These are phyloP conservation scores for Hartigia nigra DNA, from an alignment of 2,888 invertebrate species.

Conservation along the genomic window DNA sequence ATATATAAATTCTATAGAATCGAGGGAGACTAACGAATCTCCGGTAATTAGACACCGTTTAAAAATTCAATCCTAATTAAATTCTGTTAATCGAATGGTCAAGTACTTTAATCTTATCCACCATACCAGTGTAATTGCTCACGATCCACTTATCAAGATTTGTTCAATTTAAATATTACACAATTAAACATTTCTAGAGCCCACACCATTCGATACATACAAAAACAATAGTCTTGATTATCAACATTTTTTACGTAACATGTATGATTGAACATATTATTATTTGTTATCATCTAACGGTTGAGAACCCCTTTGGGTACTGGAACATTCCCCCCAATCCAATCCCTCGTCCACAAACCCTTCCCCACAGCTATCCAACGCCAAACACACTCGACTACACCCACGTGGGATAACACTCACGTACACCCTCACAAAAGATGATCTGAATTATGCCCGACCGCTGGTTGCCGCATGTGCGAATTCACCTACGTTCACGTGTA, in stretches of 20 bases:
- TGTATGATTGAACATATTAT: not conserved
- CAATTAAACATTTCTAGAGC: not conserved
- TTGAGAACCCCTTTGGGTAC: constrained; percentile 45
- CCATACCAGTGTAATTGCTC: not conserved
- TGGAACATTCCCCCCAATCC: constrained; percentile 33
- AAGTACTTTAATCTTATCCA: not conserved
- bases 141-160: not conserved
- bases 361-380: constrained; percentile 23
- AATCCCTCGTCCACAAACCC: not conserved
- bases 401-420: constrained; percentile 26
- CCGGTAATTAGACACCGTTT: not conserved
- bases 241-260: not conserved
- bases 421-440: constrained; percentile 39
- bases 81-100: not conserved
- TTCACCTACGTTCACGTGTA: constrained; percentile 41
- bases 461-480: constrained; percentile 52
- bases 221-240: not conserved
- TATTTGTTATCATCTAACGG: constrained; percentile 17
- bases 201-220: not conserved
- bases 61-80: not conserved
- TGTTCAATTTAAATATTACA: not conserved
- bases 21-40: not conserved
- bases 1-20: not conserved
- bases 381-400: constrained; percentile 36
- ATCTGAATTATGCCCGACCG: constrained; percentile 53